Percentiles rank a stretch among this genome's conserved stretches.
Evolutionary conservation across 1,140 invertebrate species (phyloP).

Genomic region (Odontomachus brunneus): DNA sequence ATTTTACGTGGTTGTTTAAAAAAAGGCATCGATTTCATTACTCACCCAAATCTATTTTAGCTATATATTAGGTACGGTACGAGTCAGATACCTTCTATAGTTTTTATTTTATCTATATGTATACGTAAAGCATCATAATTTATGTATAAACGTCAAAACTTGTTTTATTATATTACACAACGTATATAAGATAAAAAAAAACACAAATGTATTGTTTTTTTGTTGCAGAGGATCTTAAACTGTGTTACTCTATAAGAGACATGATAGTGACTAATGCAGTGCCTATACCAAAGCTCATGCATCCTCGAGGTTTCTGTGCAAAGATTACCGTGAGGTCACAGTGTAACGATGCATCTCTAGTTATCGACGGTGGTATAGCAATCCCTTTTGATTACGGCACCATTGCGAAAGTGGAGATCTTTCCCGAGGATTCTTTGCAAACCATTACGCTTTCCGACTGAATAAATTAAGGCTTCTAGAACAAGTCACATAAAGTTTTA

Average conservation of each 20-base stretch:
- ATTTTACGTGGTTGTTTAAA: too few species aligned
- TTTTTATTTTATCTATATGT: too few species aligned
- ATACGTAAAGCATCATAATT: too few species aligned
- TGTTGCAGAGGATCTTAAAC: conserved; percentile 88
- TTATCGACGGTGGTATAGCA: conserved; percentile 98
- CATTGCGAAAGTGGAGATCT: conserved; percentile 92
- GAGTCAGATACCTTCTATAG: too few species aligned
- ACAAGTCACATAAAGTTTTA: not conserved
- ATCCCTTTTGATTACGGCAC: conserved; percentile 98
- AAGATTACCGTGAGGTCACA: conserved; percentile 93
- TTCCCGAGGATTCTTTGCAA: conserved; percentile 94
- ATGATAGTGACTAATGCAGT: conserved; percentile 93
- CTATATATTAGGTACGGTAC: too few species aligned
- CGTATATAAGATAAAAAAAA: too few species aligned
- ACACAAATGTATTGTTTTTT: conserved; percentile 29
- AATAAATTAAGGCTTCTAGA: conserved; percentile 9
- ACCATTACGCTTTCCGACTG: conserved; percentile 90
- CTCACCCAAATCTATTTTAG: too few species aligned
- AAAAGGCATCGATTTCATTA: too few species aligned
- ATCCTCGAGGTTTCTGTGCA: conserved; percentile 89
- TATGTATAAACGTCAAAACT: too few species aligned
- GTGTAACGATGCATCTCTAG: conserved; percentile 97
- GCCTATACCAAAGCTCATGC: conserved; percentile 89
- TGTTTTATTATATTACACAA: too few species aligned
- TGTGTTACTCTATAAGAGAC: conserved; percentile 97